phyloP scores from a whole-genome alignment of 1,140 invertebrate species.

The Drosophila gunungcola region DNA sequence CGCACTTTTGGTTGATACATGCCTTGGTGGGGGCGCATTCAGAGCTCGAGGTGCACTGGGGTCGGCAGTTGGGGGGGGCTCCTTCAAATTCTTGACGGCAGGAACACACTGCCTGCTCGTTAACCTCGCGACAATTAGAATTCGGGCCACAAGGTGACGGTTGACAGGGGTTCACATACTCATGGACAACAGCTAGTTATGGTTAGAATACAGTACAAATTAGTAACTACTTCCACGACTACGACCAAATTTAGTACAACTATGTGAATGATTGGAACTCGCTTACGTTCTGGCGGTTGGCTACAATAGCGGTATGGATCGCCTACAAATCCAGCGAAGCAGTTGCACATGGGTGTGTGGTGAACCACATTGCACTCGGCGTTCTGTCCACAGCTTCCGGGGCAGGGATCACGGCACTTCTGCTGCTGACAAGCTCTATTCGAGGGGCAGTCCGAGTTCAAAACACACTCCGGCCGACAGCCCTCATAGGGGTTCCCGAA shows the following conservation, averaged over 20 bases:
- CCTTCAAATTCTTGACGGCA: slow-evolving; percentile 90
- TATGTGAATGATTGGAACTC: slow-evolving; percentile 54
- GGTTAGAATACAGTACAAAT: slow-evolving; percentile 65
- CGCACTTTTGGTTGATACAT: slow-evolving; percentile 92
- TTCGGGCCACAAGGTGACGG: slow-evolving; percentile 89
- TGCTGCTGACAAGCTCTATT: slow-evolving; percentile 89
- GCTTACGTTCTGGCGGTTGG: slow-evolving; percentile 86
- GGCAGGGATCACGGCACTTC: slow-evolving; percentile 92
- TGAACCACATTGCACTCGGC: slow-evolving; percentile 91
- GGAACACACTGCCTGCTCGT: slow-evolving; percentile 89
- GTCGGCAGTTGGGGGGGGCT: slow-evolving; percentile 90
- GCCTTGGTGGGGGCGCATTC: slow-evolving; percentile 91
- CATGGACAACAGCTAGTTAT: slow-evolving; percentile 80
- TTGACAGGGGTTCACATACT: slow-evolving; percentile 86
- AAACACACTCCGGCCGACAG: slow-evolving; percentile 90
- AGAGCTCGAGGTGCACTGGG: slow-evolving; percentile 90
- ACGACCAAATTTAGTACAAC: slow-evolving; percentile 44
- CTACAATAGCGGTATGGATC: slow-evolving; percentile 89
- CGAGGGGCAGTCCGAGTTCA: slow-evolving; percentile 90
- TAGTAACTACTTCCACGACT: slow-evolving; percentile 72
- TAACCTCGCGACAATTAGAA: slow-evolving; percentile 87
- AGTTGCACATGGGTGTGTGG: slow-evolving; percentile 90
- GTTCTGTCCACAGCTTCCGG: slow-evolving; percentile 90
- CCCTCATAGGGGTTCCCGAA: slow-evolving; percentile 90
- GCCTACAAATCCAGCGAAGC: slow-evolving; percentile 88